Evolutionary conservation across 1,140 invertebrate genomes (phyloP).

Genomic region (Drosophila pectinifera): DNA sequence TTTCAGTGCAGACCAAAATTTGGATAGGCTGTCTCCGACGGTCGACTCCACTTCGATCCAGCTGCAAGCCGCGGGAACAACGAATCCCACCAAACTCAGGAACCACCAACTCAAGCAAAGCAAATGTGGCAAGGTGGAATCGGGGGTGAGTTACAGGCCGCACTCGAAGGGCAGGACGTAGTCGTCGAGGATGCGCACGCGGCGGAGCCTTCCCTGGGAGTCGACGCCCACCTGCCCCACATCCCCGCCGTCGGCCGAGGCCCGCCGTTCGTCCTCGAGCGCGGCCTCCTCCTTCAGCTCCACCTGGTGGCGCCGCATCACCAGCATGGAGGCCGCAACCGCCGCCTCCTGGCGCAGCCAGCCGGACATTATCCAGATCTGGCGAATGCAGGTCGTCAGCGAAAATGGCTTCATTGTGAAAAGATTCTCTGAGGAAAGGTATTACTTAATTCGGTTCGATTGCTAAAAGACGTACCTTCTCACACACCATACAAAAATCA

Average conservation of each 20-base stretch:
- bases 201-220: constrained; percentile 43
- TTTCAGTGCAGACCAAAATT: constrained; percentile 18
- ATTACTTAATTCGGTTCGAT: background rate
- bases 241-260: background rate
- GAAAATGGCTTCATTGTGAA: constrained; percentile 56
- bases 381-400: constrained; percentile 53
- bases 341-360: constrained; percentile 69
- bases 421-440: constrained; percentile 10
- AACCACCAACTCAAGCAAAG: constrained; percentile 15
- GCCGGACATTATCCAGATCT: constrained; percentile 61
- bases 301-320: constrained; percentile 40
- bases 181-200: constrained; percentile 62
- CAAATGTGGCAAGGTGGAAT: background rate
- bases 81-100: background rate
- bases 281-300: constrained; percentile 8
- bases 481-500: constrained; percentile 29
- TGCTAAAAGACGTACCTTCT: background rate
- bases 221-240: constrained; percentile 53
- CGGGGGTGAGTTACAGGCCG: constrained; percentile 19
- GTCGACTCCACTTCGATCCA: background rate
- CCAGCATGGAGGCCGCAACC: constrained; percentile 59
- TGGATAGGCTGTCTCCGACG: background rate
- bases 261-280: constrained; percentile 6
- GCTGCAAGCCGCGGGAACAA: background rate
- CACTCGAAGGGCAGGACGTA: constrained; percentile 65